phyloP scores from a whole-genome alignment of 2,113 vertebrate species.

The Sialia sialis region DNA sequence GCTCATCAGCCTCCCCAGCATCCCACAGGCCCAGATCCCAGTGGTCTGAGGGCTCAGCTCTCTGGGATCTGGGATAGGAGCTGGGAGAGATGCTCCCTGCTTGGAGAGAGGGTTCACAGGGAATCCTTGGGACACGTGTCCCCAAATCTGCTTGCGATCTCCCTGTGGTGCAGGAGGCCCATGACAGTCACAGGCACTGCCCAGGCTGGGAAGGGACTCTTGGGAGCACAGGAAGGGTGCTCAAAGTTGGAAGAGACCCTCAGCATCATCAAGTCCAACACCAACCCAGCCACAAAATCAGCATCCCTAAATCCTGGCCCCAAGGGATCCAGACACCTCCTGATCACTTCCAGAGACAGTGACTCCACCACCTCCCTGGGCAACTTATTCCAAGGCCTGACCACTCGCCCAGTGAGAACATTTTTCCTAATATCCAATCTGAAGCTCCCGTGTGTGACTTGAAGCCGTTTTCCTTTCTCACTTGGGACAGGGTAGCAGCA shows the following conservation, averaged over 20 bases:
- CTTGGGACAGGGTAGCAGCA: fast-evolving
- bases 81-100: neutral
- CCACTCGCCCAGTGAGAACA: neutral
- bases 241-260: neutral
- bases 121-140: fast-evolving
- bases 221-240: neutral
- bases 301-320: neutral
- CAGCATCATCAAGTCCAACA: neutral
- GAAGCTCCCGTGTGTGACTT: fast-evolving
- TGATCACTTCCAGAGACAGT: neutral
- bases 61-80: neutral
- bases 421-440: neutral
- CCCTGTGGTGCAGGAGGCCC: neutral
- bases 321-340: neutral
- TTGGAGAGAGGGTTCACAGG: neutral
- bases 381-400: neutral
- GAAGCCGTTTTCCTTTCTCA: neutral
- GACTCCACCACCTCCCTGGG: neutral
- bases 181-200: fast-evolving
- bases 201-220: neutral
- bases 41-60: neutral
- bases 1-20: neutral
- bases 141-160: neutral
- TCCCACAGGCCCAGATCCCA: fast-evolving
- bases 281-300: neutral